Evolutionary conservation across 1,140 invertebrate genomes (phyloP).

Genomic region (Chironomus striatipennis): DNA sequence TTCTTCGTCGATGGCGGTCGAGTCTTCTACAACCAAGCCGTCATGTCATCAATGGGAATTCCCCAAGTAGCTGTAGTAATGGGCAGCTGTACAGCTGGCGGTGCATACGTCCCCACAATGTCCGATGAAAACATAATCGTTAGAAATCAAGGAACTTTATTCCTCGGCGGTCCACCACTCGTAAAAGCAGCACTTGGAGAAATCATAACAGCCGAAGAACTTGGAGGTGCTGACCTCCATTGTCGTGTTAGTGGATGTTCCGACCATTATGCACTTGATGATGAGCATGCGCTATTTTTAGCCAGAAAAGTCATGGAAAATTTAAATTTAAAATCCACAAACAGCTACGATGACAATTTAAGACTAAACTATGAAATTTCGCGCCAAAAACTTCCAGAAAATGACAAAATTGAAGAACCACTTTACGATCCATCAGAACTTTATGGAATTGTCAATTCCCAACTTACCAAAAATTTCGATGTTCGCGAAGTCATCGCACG

Average conservation of each 20-base stretch:
- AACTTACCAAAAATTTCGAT: conserved; percentile 89
- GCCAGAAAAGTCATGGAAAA: conserved; percentile 67
- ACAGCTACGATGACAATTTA: conserved; percentile 37
- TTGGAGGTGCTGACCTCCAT: conserved; percentile 97
- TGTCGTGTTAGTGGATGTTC: conserved; percentile 92
- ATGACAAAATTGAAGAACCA: conserved; percentile 56
- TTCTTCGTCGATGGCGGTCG: conserved; percentile 95
- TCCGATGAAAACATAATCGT: conserved; percentile 96
- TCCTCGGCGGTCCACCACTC: conserved; percentile 92
- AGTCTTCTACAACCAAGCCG: conserved; percentile 96
- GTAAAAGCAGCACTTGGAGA: conserved; percentile 97
- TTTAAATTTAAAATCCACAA: conserved; percentile 51
- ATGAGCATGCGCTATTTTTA: conserved; percentile 81
- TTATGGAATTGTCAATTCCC: conserved; percentile 94
- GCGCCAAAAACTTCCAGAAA: conserved; percentile 36
- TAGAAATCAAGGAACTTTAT: conserved; percentile 90
- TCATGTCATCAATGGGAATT: conserved; percentile 87
- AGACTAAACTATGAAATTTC: neutral
- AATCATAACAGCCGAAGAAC: conserved; percentile 79
- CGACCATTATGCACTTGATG: conserved; percentile 91
- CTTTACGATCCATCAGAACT: conserved; percentile 75
- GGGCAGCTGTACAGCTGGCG: conserved; percentile 97
- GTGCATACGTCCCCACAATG: conserved; percentile 97
- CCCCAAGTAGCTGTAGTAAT: conserved; percentile 95
- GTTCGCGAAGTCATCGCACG: conserved; percentile 90